phyloP scores from a whole-genome alignment of 2,888 invertebrate species.

The Philhelius pedissequus region DNA sequence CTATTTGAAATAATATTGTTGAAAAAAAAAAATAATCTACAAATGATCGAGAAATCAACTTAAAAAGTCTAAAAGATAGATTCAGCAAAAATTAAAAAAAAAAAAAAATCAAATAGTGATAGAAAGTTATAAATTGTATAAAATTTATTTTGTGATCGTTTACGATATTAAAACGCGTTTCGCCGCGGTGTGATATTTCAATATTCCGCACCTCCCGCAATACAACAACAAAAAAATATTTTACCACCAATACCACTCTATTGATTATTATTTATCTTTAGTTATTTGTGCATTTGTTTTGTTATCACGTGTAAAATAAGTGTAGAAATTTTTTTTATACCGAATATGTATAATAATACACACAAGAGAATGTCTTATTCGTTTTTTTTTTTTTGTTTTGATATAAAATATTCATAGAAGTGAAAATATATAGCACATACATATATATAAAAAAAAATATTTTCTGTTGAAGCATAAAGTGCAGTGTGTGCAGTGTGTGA shows the following conservation, averaged over 20 bases:
- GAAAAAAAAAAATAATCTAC: neutral
- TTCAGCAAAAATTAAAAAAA: neutral
- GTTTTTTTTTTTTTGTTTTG: neutral
- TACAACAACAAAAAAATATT: neutral
- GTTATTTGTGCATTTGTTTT: slow-evolving; percentile 59
- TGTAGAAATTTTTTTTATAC: slow-evolving; percentile 14
- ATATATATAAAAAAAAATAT: neutral
- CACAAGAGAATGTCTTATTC: slow-evolving; percentile 15
- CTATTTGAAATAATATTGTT: neutral
- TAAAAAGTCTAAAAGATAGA: neutral
- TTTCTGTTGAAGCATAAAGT: slow-evolving; percentile 62
- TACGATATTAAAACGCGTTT: slow-evolving; percentile 32
- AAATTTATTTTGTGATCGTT: slow-evolving; percentile 24
- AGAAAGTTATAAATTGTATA: slow-evolving; percentile 6
- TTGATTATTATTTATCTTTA: slow-evolving; percentile 12
- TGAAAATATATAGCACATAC: slow-evolving; percentile 31
- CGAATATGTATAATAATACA: slow-evolving; percentile 25
- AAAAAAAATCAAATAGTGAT: neutral
- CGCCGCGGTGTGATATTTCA: slow-evolving; percentile 19
- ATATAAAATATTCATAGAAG: slow-evolving; percentile 22
- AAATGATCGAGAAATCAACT: neutral
- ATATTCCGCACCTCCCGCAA: slow-evolving; percentile 24
- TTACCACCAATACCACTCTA: slow-evolving; percentile 37
- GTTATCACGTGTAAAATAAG: slow-evolving; percentile 66
- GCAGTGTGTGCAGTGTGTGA: slow-evolving; percentile 67